A percentile compares a stretch with the other conserved stretches of the same genome.
Evolutionary conservation across 2,888 invertebrate genomes (phyloP).

Genomic region (Trypoxylon attenuatum): DNA sequence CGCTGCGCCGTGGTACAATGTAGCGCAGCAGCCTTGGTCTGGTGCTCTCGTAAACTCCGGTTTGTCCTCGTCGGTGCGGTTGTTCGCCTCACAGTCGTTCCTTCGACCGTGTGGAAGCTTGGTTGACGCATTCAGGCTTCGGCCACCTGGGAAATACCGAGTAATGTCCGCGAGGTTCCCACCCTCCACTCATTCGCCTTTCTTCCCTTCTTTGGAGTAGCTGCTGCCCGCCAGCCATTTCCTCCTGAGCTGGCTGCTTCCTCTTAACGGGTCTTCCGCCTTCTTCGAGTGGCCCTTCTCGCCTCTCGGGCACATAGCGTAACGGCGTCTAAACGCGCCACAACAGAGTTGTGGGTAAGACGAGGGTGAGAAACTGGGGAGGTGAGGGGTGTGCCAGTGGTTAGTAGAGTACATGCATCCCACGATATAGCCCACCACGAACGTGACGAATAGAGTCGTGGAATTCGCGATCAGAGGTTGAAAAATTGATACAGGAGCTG

Average conservation of each 20-base stretch:
- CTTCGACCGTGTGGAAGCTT: slow-evolving; percentile 37
- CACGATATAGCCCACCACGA: too few relatives aligned
- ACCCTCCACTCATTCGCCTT: slow-evolving; percentile 11
- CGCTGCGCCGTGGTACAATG: neutral
- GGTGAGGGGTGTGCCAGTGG: too few relatives aligned
- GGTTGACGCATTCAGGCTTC: slow-evolving; percentile 46
- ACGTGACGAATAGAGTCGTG: too few relatives aligned
- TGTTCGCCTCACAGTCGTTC: slow-evolving; percentile 33
- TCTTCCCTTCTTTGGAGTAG: neutral
- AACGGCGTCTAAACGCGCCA: too few relatives aligned
- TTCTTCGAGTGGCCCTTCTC: too few relatives aligned
- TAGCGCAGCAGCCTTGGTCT: neutral
- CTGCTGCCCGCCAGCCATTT: neutral
- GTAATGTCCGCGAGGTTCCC: slow-evolving; percentile 61
- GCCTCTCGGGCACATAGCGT: too few relatives aligned
- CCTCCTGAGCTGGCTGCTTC: too few relatives aligned
- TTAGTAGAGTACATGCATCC: too few relatives aligned
- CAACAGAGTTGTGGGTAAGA: too few relatives aligned
- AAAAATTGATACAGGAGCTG: neutral
- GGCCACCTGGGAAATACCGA: slow-evolving; percentile 66
- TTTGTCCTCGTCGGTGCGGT: slow-evolving; percentile 17
- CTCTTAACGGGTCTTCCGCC: too few relatives aligned
- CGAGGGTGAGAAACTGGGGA: too few relatives aligned
- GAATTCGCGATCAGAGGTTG: neutral
- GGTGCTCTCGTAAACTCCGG: slow-evolving; percentile 11